phyloP scores from a whole-genome alignment of 2,797 vertebrate genomes.

The Scolopax bukidnonensis region DNA sequence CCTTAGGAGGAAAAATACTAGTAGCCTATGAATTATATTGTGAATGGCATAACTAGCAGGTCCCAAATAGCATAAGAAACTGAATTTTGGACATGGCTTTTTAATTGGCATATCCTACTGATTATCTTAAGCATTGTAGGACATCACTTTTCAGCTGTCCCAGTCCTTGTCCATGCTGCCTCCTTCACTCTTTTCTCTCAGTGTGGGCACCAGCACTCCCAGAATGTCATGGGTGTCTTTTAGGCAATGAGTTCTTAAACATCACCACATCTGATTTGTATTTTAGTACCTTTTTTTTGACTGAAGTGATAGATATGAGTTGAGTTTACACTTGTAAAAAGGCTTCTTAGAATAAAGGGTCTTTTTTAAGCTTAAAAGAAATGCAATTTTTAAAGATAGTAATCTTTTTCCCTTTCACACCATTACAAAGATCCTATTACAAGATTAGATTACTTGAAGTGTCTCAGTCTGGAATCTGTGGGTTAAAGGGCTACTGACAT shows the following conservation, averaged over 20 bases:
- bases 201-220: neutral
- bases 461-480: neutral
- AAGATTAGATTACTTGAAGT: neutral
- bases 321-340: neutral
- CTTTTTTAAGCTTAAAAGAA: neutral
- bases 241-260: neutral
- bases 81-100: neutral
- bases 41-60: neutral
- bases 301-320: neutral
- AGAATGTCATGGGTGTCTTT: neutral
- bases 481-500: neutral
- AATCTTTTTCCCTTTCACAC: neutral
- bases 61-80: neutral
- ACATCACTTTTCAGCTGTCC: neutral
- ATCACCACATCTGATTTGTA: neutral
- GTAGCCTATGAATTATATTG: neutral
- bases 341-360: neutral
- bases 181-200: neutral
- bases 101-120: neutral
- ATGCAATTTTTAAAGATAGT: neutral
- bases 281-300: neutral
- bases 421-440: neutral
- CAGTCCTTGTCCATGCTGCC: accelerated
- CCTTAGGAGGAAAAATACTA: neutral
- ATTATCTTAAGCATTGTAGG: neutral